These are phyloP conservation scores for Sarcophaga rosellei DNA, from an alignment of 2,888 invertebrate genomes.

Conservation along the genomic window DNA sequence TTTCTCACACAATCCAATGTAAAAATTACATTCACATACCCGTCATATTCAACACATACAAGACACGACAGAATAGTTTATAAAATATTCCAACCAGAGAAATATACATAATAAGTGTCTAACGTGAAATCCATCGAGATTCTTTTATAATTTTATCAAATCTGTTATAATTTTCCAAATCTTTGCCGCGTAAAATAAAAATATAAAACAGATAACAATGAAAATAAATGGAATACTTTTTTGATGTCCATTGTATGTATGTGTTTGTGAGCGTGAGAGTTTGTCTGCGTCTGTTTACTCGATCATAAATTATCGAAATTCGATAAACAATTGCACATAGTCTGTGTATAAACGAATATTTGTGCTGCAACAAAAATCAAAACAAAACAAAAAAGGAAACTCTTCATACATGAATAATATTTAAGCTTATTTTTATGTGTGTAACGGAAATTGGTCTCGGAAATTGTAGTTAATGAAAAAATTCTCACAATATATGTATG, in stretches of 20 bases:
- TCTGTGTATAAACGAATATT: not conserved
- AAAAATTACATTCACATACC: too few relatives aligned
- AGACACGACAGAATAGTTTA: too few relatives aligned
- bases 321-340: constrained; percentile 45
- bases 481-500: not conserved
- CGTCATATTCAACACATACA: too few relatives aligned
- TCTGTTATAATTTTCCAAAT: too few relatives aligned
- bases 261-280: not conserved
- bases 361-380: not conserved
- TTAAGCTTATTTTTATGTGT: constrained; percentile 15
- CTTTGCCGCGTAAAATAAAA: too few relatives aligned
- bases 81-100: too few relatives aligned
- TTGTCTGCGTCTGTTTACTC: constrained; percentile 27
- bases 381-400: not conserved
- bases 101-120: too few relatives aligned
- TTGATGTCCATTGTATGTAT: constrained; percentile 1
- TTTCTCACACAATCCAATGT: too few relatives aligned
- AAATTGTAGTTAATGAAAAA: constrained; percentile 34
- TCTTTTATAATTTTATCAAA: too few relatives aligned
- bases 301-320: constrained; percentile 47
- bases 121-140: too few relatives aligned
- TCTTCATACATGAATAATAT: not conserved
- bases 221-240: not conserved
- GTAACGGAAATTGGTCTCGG: constrained; percentile 50
- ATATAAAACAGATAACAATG: too few relatives aligned